These are phyloP conservation scores for Buphagus erythrorhynchus DNA, from an alignment of 2,797 vertebrate genomes.

Conservation along the genomic window DNA sequence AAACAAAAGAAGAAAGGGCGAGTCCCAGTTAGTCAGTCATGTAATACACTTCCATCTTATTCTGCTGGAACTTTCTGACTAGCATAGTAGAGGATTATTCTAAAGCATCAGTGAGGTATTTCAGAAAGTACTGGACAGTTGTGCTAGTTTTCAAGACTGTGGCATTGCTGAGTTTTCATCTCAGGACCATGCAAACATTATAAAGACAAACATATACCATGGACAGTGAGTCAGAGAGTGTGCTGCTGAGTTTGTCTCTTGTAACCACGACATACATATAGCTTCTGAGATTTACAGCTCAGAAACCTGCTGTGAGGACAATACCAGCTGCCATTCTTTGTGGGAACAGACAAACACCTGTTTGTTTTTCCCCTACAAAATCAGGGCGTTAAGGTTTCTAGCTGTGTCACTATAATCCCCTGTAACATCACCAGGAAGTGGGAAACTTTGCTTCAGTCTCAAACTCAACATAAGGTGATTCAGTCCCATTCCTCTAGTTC, in stretches of 20 bases:
- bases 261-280: fast-evolving
- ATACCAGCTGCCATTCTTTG: neutral
- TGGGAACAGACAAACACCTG: neutral
- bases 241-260: neutral
- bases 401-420: neutral
- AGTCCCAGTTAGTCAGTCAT: neutral
- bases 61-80: neutral
- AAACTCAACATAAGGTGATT: neutral
- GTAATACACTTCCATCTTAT: neutral
- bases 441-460: neutral
- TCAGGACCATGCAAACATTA: neutral
- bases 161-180: neutral
- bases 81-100: neutral
- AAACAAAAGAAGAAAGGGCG: neutral
- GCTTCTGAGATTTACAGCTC: neutral
- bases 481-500: neutral
- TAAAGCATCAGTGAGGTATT: neutral
- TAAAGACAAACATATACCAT: neutral
- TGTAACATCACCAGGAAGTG: neutral
- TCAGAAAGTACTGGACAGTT: neutral
- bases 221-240: neutral
- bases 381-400: fast-evolving
- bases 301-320: neutral
- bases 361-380: neutral
- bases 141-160: neutral